Evolutionary conservation across 2,888 invertebrate genomes (phyloP).

Genomic region (Actias luna): DNA sequence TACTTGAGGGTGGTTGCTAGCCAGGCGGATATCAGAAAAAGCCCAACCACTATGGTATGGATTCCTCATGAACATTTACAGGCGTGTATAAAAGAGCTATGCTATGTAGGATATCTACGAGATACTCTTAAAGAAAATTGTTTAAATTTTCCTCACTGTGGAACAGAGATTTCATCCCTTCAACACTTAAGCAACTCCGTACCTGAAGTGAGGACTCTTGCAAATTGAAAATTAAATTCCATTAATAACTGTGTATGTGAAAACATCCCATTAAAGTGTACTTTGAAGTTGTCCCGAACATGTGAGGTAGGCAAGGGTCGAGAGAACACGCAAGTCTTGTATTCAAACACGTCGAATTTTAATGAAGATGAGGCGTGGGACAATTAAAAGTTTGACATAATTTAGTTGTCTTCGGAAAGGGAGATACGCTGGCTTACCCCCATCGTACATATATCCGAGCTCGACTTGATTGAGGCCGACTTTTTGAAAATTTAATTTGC

Average conservation of each 20-base stretch:
- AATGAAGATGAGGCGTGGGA: slow-evolving; percentile 60
- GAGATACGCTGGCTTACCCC: slow-evolving; percentile 16
- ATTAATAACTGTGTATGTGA: background rate
- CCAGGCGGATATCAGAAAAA: no score
- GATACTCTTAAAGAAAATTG: no score
- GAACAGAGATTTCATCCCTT: no score
- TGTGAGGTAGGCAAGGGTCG: background rate
- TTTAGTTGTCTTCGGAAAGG: slow-evolving; percentile 50
- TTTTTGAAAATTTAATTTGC: slow-evolving; percentile 54
- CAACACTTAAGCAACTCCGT: no score
- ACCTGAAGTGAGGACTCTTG: background rate
- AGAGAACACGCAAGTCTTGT: background rate
- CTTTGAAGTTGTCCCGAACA: background rate
- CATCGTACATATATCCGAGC: slow-evolving; percentile 40
- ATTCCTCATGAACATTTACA: no score
- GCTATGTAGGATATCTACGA: no score
- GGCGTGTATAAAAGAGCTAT: no score
- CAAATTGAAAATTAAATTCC: background rate
- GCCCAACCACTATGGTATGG: no score
- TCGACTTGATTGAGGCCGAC: slow-evolving; percentile 47
- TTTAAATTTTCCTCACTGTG: no score
- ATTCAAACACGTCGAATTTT: slow-evolving; percentile 58
- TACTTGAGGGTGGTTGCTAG: no score
- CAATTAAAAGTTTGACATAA: slow-evolving; percentile 69
- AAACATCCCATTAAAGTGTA: slow-evolving; percentile 8